Base-by-base conservation (phyloP, 30 jellyfish, hydroid and myxozoan species). In the Aurelia sp. region DNA sequence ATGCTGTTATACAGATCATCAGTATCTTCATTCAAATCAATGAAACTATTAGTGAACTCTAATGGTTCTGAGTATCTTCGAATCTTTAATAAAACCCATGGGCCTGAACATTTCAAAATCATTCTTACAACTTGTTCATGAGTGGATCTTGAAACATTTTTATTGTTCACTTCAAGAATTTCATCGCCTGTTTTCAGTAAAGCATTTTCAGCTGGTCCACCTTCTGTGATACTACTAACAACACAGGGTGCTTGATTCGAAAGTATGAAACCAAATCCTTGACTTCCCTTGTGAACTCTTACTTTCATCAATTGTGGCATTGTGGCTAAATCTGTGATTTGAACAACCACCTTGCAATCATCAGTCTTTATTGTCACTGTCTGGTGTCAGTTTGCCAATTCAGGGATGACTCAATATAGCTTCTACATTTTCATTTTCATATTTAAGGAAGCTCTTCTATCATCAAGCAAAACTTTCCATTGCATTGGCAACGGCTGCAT, bases 211-310 rank as follows among this genome's bases (percentile, higher is more conserved):
- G 97, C 97, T 16, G 98, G 95, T 18, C 97, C 92, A 16, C 89
- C 85, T 73, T 81, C 83, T 16, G 90, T 81, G 38, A 92, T 89
- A 27, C 86, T 78, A 81, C 98, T 87, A 17, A 92, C 97, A 44
- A 92, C 89, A 35, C 98, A 92, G 5, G 98, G 98, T 15, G 87
- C 75, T 88, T 92, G 98, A 64, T 80, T 87, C 3, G 98, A 87
- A 47, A 92, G 72, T 4, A 86, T 78, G 63, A 92, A 92, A 1
- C 98, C 98, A 53, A 63, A 77, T 21, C 97, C 98, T 17, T 86
- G 81, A 12, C 53, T 55, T 40, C 98, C 96, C 73, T 81, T 77
- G 33, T 76, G 53, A 30, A 91, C 77, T 4, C 73, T 62, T 21
- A 91, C 53, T 69, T 67, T 84, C 52, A 81, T 50, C 47, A 81